These are phyloP conservation scores for Sus cebifrons DNA, from an alignment of 2,797 vertebrate genomes.

Conservation along the genomic window DNA sequence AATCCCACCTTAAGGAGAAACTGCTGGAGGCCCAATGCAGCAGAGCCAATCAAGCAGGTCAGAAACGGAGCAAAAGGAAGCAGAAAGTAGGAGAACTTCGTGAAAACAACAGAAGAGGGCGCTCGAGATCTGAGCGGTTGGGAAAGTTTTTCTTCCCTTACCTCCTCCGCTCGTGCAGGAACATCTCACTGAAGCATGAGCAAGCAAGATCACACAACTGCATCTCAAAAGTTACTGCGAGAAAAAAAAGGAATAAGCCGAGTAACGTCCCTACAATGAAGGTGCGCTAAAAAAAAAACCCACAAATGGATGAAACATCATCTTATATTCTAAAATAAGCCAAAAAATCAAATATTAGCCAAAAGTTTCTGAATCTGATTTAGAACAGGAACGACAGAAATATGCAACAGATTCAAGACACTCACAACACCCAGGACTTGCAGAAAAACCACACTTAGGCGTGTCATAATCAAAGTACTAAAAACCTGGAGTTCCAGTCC, in stretches of 20 bases:
- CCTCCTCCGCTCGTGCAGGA: background rate
- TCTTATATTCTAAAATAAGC: background rate
- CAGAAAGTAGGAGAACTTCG: background rate
- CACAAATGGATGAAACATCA: background rate
- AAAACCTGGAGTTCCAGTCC: no score
- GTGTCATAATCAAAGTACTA: background rate
- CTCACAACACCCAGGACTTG: background rate
- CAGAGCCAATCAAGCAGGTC: background rate
- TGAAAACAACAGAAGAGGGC: background rate
- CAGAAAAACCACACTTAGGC: background rate
- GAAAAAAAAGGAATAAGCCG: background rate
- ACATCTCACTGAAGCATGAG: background rate
- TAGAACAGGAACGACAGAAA: background rate
- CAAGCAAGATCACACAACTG: background rate
- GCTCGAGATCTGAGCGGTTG: background rate
- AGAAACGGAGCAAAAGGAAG: background rate
- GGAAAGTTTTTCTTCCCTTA: background rate
- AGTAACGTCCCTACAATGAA: background rate
- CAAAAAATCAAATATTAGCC: background rate
- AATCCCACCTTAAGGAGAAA: background rate
- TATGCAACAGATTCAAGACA: background rate
- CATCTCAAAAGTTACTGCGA: background rate
- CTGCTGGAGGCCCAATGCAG: background rate
- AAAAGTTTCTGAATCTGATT: background rate
- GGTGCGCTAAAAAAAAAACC: background rate